Conservation (phyloP, 2,113 vertebrate species). For the Platichthys flesus region DNA sequence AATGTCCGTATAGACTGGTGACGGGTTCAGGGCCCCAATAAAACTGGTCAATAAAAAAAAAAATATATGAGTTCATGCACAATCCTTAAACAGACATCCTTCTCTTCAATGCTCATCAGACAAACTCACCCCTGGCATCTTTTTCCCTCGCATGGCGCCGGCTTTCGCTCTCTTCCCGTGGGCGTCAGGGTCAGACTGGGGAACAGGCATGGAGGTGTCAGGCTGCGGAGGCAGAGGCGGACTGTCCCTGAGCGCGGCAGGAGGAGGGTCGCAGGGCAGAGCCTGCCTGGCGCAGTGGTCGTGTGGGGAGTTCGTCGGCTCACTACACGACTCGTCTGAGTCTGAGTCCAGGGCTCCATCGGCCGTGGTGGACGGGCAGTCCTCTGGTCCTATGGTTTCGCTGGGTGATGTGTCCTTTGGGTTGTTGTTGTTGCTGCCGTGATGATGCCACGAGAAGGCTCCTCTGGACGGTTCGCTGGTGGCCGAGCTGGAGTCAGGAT, state of each 20-base stretch:
- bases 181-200: slow-evolving; percentile 83
- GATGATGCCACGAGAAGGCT: slow-evolving; percentile 66
- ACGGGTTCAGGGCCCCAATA: no score
- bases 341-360: slow-evolving; percentile 89
- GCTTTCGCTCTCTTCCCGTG: slow-evolving; percentile 65
- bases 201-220: slow-evolving; percentile 89
- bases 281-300: slow-evolving; percentile 61
- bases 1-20: no score
- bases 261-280: slow-evolving; percentile 84
- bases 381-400: slow-evolving; percentile 83
- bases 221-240: slow-evolving; percentile 87
- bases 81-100: not conserved
- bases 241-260: slow-evolving; percentile 86
- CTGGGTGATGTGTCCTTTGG: slow-evolving; percentile 84
- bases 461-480: slow-evolving; percentile 86
- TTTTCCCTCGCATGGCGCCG: slow-evolving; percentile 74
- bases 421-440: slow-evolving; percentile 65
- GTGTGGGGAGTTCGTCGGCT: slow-evolving; percentile 70
- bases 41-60: no score
- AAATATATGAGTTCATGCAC: not conserved
- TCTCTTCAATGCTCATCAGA: not conserved
- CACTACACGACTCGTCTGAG: slow-evolving; percentile 83
- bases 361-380: slow-evolving; percentile 86
- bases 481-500: slow-evolving; percentile 68
- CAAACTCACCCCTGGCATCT: slow-evolving; percentile 56